Conservation (phyloP, 2,797 vertebrate species). For the Mareca strepera region DNA sequence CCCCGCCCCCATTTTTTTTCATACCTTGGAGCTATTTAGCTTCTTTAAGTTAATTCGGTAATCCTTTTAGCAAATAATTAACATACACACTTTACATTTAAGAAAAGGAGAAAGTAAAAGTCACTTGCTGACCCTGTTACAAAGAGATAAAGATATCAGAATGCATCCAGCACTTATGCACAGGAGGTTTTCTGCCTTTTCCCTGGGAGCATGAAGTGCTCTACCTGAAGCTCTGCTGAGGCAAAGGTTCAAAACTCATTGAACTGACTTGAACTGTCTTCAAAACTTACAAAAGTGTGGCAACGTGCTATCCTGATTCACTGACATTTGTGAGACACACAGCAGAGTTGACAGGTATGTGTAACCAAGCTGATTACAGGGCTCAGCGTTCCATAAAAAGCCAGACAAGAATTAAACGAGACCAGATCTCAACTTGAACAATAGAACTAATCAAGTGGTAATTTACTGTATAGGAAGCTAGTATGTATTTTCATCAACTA, state of each 20-base stretch:
- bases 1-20: background rate
- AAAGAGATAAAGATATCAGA: background rate
- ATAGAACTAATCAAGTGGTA: conserved; percentile 10
- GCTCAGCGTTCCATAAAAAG: conserved; percentile 20
- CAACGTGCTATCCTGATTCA: background rate
- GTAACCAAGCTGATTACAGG: background rate
- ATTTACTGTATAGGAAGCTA: conserved; percentile 21
- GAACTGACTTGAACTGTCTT: background rate
- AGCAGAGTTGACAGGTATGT: background rate
- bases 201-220: background rate
- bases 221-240: background rate
- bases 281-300: background rate
- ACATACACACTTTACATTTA: background rate
- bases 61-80: background rate
- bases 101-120: background rate
- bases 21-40: background rate
- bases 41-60: background rate
- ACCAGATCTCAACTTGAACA: background rate
- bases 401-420: background rate
- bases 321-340: background rate
- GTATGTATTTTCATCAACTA: background rate
- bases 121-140: background rate
- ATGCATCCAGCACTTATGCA: background rate
- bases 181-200: background rate
- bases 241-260: background rate